Evolutionary conservation across 2,113 vertebrate genomes (phyloP).

Genomic region (Coracopsis vasa): DNA sequence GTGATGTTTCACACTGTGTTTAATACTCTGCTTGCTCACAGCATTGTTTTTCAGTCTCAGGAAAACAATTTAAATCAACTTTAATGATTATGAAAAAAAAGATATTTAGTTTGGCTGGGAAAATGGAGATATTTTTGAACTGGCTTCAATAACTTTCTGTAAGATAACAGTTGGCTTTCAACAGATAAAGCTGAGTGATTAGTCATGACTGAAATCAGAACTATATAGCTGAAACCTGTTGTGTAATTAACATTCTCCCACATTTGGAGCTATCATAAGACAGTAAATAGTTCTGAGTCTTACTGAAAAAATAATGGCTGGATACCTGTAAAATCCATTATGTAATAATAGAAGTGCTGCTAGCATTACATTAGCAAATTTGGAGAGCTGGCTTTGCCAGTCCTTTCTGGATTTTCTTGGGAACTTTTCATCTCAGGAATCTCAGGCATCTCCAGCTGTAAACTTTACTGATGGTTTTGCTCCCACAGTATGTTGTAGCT

Average conservation of each 20-base stretch:
- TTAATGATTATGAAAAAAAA: background rate
- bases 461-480: background rate
- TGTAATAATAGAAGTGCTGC: background rate
- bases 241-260: background rate
- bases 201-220: background rate
- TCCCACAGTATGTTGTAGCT: background rate
- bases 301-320: background rate
- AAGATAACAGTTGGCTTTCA: slow-evolving; percentile 15
- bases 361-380: background rate
- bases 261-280: background rate
- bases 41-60: background rate
- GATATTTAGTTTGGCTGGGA: slow-evolving; percentile 17
- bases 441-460: background rate
- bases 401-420: background rate
- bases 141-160: background rate
- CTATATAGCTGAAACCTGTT: background rate
- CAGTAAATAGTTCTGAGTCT: background rate
- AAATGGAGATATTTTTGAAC: slow-evolving; percentile 6
- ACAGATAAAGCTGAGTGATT: background rate
- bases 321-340: background rate
- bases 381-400: background rate
- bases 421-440: background rate
- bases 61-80: background rate
- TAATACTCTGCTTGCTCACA: background rate
- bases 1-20: background rate